These are phyloP conservation scores for Busseola fusca DNA, from an alignment of 2,888 invertebrate species.

Conservation along the genomic window DNA sequence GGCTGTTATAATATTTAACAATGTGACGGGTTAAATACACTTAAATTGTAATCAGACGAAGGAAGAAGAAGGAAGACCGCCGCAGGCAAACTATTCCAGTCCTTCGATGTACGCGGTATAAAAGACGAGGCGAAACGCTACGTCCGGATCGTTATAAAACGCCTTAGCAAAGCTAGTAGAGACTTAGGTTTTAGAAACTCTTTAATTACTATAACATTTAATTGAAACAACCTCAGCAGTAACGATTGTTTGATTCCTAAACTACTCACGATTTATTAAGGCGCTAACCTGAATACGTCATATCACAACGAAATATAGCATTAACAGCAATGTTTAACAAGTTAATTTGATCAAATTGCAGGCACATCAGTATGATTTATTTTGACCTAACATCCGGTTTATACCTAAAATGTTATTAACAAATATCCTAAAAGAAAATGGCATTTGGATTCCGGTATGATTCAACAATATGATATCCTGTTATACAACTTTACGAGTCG, in stretches of 20 bases:
- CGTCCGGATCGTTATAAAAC: too few relatives aligned
- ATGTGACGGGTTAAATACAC: too few relatives aligned
- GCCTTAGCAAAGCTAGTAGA: background rate
- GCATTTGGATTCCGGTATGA: constrained; percentile 47
- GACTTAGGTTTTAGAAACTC: constrained; percentile 40
- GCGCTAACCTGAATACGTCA: constrained; percentile 44
- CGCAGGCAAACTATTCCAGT: too few relatives aligned
- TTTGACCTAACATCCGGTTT: constrained; percentile 37
- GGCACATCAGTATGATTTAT: constrained; percentile 46
- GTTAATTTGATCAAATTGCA: constrained; percentile 50
- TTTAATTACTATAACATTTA: constrained; percentile 40
- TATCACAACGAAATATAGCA: constrained; percentile 28
- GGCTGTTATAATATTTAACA: background rate
- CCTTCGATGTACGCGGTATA: too few relatives aligned
- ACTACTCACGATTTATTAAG: constrained; percentile 42
- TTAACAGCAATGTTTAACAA: constrained; percentile 43
- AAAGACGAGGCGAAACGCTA: too few relatives aligned
- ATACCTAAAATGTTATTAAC: constrained; percentile 31
- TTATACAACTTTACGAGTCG: constrained; percentile 16
- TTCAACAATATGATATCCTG: constrained; percentile 36
- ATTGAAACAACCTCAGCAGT: constrained; percentile 36
- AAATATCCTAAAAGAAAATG: constrained; percentile 53
- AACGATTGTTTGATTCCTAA: constrained; percentile 25
- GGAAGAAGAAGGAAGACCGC: too few relatives aligned
- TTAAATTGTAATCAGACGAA: too few relatives aligned